Evolutionary conservation across 2,797 vertebrate genomes (phyloP).

Genomic region (Picus viridis): DNA sequence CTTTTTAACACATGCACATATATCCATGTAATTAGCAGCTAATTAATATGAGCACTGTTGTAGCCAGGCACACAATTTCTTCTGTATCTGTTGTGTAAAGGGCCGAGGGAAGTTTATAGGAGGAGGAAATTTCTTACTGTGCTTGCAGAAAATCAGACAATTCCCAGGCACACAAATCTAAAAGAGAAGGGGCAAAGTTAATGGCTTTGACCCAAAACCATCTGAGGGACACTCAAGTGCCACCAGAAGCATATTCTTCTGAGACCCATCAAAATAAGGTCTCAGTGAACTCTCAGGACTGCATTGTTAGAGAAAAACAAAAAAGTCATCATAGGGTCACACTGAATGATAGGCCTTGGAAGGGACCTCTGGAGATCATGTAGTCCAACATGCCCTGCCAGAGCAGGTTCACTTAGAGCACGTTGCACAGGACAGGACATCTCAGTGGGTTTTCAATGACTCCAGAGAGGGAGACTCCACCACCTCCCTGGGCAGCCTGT

Average conservation of each 20-base stretch:
- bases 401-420: too few species aligned
- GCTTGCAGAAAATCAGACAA: not conserved
- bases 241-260: not conserved
- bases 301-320: not conserved
- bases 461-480: too few species aligned
- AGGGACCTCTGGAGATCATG: too few species aligned
- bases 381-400: too few species aligned
- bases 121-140: not conserved
- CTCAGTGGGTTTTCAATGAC: too few species aligned
- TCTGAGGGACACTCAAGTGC: not conserved
- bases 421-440: too few species aligned
- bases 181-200: not conserved
- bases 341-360: too few species aligned
- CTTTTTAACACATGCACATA: accelerated
- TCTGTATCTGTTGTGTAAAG: not conserved
- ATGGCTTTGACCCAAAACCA: not conserved
- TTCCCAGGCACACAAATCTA: not conserved
- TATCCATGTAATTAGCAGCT: not conserved
- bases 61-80: too few species aligned
- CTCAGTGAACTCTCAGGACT: not conserved
- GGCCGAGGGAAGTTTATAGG: not conserved
- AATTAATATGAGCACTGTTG: not conserved
- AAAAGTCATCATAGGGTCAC: too few species aligned
- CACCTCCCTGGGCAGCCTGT: too few species aligned
- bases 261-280: accelerated